phyloP scores from a whole-genome alignment of 2,888 invertebrate species.

The Pristionchus japonicus region DNA sequence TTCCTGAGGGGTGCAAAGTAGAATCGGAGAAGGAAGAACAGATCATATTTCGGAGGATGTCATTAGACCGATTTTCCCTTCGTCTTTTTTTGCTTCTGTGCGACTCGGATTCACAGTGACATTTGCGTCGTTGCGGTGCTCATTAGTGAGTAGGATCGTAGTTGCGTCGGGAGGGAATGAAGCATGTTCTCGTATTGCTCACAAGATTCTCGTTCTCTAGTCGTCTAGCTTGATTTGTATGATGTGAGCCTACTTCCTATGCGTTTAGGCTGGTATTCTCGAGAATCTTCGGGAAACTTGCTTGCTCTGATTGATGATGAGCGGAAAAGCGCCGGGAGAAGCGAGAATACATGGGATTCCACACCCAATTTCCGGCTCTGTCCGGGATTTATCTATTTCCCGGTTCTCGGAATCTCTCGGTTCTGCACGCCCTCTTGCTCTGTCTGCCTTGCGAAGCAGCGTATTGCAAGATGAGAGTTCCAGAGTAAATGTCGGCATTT shows the following conservation, averaged over 20 bases:
- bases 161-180: background rate
- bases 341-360: background rate
- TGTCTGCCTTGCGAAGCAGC: background rate
- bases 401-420: background rate
- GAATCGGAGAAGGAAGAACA: background rate
- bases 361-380: background rate
- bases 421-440: background rate
- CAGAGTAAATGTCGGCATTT: no score
- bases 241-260: background rate
- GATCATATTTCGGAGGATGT: background rate
- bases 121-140: background rate
- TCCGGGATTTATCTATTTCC: background rate
- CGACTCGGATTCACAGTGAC: background rate
- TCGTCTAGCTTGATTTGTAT: no score
- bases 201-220: no score
- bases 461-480: no score
- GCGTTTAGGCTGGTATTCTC: background rate
- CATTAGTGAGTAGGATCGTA: background rate
- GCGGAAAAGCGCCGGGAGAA: background rate
- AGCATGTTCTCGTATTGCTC: no score
- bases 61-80: background rate
- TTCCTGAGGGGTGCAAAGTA: background rate
- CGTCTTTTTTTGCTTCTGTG: background rate
- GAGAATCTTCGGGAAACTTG: background rate
- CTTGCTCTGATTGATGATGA: background rate